Conservation (phyloP, 2,113 vertebrate genomes). For the Sceloporus undulatus region DNA sequence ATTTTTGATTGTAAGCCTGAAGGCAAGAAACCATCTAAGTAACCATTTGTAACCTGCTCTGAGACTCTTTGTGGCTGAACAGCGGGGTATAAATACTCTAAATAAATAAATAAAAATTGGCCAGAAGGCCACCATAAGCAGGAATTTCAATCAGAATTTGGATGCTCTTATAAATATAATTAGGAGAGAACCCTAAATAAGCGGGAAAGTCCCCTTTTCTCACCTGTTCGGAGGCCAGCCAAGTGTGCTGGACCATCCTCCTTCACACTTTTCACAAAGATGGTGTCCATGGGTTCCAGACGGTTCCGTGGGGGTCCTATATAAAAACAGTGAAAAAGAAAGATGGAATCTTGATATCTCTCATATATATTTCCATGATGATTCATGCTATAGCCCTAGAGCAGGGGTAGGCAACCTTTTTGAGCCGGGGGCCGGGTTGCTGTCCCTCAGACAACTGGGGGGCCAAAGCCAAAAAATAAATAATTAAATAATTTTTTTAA, state of each 20-base stretch:
- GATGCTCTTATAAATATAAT: not conserved
- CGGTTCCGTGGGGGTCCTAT: constrained; percentile 76
- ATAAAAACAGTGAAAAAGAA: not conserved
- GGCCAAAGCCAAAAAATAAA: too few species aligned
- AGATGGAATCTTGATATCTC: not conserved
- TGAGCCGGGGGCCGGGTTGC: too few species aligned
- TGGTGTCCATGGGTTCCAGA: constrained; percentile 98
- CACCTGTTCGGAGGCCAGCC: constrained; percentile 94
- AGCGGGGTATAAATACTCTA: too few species aligned
- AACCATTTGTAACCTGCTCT: too few species aligned
- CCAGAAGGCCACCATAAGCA: not conserved
- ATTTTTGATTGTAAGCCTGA: too few species aligned
- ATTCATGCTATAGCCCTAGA: not conserved
- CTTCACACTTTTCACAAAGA: constrained; percentile 97
- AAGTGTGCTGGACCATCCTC: constrained; percentile 92
- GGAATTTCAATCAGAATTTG: not conserved
- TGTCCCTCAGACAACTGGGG: too few species aligned
- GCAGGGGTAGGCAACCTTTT: too few species aligned
- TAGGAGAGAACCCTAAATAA: not conserved
- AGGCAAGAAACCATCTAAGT: too few species aligned
- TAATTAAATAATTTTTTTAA: too few species aligned
- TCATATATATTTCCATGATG: not conserved
- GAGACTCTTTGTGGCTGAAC: too few species aligned
- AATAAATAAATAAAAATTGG: not conserved
- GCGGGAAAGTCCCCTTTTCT: constrained; percentile 20